Base-by-base conservation (phyloP, 2,113 vertebrate species). In the Clarias gariepinus region DNA sequence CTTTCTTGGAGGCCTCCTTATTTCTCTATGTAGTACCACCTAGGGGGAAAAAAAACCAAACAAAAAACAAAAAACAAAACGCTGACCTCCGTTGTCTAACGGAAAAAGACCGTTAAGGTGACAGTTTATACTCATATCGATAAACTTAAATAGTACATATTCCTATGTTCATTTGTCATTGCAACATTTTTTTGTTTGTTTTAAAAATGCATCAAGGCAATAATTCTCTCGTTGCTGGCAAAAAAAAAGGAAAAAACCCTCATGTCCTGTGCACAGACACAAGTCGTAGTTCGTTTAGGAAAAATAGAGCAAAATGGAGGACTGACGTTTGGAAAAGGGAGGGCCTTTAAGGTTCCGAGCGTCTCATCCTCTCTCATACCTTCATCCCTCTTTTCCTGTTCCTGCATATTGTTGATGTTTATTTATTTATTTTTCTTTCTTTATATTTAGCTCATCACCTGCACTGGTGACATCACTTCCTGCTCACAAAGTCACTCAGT, bases 401-500 rank as follows among this genome's bases (percentile, higher is more conserved):
- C 86, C 91, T 84, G 85, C 93, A 87, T 89, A 81, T 87, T 63
- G 73, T 81, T 5, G 47, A 47, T 47, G 52, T 41, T 85, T 68
- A 80, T 73, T 82, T 41, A 81, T 83, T 74, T 19, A n/a, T 21
- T 58, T 66, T 79, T 28, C 77, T 73, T 28, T 76, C 77, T 87
- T 58, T 80, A 63, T 86, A 77, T 85, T 47, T 47, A 47, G 89
- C 88, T 87, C 80, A 91, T 90, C 89, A 92, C 90, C 88, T 91
- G 60, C 71, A 78, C 16, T 36, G 23, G 74, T 41, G 80, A 80
- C 41, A 10, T 97, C 95, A 98, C 93, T 99, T 99, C 91, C 97
- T 95, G 94, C 95, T 95, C 91, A 96, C 96, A 89, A 96, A 96
- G 91, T 99, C 97, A 0, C 95, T 94, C 33, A 98, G 96, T 89